These are phyloP conservation scores for Drosophila virilis DNA, from an alignment of 1,140 invertebrate genomes.

Conservation along the genomic window DNA sequence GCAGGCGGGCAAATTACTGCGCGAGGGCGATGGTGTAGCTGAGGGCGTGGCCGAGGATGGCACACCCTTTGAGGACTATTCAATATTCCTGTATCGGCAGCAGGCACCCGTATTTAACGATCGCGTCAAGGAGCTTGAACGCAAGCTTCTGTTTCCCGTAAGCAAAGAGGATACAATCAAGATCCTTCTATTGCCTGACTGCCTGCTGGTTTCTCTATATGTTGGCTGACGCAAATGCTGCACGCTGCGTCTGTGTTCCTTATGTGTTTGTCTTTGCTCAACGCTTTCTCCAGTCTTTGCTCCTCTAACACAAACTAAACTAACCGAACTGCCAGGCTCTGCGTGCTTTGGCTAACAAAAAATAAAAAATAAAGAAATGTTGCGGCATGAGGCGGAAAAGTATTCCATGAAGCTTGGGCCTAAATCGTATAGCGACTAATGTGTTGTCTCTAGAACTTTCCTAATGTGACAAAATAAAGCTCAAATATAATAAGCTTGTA, in stretches of 20 bases:
- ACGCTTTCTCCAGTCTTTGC: conserved; percentile 1
- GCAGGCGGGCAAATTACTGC: conserved; percentile 86
- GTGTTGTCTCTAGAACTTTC: background rate
- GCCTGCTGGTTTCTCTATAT: conserved; percentile 33
- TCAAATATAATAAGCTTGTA: conserved; percentile 4
- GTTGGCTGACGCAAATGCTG: conserved; percentile 16
- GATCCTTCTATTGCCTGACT: conserved; percentile 31
- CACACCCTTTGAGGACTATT: conserved; percentile 89
- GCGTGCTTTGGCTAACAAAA: conserved; percentile 16
- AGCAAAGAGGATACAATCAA: conserved; percentile 83
- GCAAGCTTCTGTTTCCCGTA: conserved; percentile 90
- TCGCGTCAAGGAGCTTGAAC: conserved; percentile 91
- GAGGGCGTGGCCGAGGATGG: conserved; percentile 72
- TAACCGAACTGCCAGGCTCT: conserved; percentile 19
- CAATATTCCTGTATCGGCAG: conserved; percentile 90
- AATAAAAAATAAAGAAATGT: background rate
- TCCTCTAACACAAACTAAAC: conserved; percentile 6
- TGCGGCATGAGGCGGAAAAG: background rate
- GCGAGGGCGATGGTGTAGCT: conserved; percentile 85
- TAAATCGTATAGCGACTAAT: background rate
- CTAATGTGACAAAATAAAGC: background rate
- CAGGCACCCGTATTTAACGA: conserved; percentile 91
- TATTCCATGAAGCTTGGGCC: background rate
- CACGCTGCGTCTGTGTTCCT: conserved; percentile 1
- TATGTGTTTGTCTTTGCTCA: conserved; percentile 9